phyloP scores from a whole-genome alignment of 2,888 invertebrate genomes.

The Thera britannica region DNA sequence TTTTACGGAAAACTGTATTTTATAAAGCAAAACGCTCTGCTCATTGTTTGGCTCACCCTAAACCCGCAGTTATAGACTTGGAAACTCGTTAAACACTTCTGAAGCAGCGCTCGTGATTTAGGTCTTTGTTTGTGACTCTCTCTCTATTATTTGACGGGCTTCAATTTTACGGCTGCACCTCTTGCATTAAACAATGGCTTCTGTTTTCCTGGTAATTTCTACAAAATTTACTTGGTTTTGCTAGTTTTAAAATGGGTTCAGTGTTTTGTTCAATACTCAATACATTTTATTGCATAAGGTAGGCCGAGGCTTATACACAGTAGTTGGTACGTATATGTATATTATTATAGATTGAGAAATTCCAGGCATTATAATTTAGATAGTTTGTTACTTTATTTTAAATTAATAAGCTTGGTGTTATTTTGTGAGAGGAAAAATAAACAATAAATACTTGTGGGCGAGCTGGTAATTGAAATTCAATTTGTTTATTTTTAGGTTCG shows the following conservation, averaged over 20 bases:
- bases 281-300: too few relatives aligned
- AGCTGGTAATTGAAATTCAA: background rate
- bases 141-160: slow-evolving; percentile 35
- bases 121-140: slow-evolving; percentile 41
- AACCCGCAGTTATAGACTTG: slow-evolving; percentile 13
- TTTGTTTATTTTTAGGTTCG: background rate
- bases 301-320: too few relatives aligned
- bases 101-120: slow-evolving; percentile 37
- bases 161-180: slow-evolving; percentile 16
- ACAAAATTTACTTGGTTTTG: background rate
- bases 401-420: too few relatives aligned
- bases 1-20: background rate
- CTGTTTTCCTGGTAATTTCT: slow-evolving; percentile 18
- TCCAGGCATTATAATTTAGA: too few relatives aligned
- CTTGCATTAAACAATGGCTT: slow-evolving; percentile 12
- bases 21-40: background rate
- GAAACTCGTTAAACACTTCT: slow-evolving; percentile 40
- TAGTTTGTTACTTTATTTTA: too few relatives aligned
- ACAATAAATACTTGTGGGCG: background rate
- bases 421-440: too few relatives aligned
- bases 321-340: too few relatives aligned
- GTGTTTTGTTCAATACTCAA: too few relatives aligned
- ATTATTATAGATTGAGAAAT: too few relatives aligned
- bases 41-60: slow-evolving; percentile 6
- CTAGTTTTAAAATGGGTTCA: background rate